phyloP scores from a whole-genome alignment of 2,888 invertebrate species.

The Chironomus riparius region DNA sequence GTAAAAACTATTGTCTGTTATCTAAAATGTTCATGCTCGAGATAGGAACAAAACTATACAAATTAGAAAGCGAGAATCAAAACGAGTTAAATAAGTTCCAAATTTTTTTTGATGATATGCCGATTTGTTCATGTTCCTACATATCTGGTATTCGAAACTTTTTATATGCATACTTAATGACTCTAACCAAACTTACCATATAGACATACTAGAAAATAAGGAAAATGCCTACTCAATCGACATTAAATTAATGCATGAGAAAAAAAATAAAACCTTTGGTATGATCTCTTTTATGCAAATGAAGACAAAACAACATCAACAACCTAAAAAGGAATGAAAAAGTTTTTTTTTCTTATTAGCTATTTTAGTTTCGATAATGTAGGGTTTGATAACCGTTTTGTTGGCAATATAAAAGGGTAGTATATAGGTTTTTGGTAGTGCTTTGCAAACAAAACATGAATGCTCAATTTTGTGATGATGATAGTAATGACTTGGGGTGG shows the following conservation, averaged over 20 bases:
- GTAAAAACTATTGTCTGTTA: too few relatives aligned
- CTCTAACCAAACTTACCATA: background rate
- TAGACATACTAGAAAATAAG: background rate
- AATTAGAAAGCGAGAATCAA: too few relatives aligned
- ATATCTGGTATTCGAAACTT: background rate
- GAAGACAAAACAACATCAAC: background rate
- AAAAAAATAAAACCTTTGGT: background rate
- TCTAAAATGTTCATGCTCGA: too few relatives aligned
- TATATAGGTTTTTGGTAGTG: too few relatives aligned
- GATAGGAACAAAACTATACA: too few relatives aligned
- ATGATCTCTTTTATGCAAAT: background rate
- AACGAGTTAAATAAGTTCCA: background rate
- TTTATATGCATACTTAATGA: background rate
- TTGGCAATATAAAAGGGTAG: background rate
- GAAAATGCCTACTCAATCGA: background rate
- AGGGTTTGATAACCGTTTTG: background rate
- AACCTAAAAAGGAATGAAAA: background rate
- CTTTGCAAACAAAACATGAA: too few relatives aligned
- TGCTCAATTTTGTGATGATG: too few relatives aligned
- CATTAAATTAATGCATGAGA: background rate
- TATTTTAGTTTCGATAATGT: background rate
- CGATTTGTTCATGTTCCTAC: background rate
- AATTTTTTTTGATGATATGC: background rate
- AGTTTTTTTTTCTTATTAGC: background rate
- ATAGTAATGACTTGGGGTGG: too few relatives aligned